Percentiles rank a stretch among this genome's conserved stretches.
phyloP scores from a whole-genome alignment of 37 sponge, comb jelly and placozoan genomes.

The Haliclona indistincta region DNA sequence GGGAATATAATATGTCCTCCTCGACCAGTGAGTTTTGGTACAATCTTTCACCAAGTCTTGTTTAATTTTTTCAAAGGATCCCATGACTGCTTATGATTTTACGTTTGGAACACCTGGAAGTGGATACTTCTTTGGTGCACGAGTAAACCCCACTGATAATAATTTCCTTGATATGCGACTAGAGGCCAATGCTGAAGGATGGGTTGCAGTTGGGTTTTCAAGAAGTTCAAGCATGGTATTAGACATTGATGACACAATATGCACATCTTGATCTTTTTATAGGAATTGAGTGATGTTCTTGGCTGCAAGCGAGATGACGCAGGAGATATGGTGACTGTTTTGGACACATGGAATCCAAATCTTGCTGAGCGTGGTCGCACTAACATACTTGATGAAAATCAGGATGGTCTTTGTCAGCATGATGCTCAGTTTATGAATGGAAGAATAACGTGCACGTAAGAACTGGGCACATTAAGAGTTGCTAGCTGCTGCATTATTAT shows the following conservation, averaged over 20 bases:
- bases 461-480: neutral
- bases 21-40: no score
- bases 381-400: neutral
- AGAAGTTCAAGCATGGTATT: conserved; percentile 29
- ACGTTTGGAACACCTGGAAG: no score
- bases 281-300: neutral
- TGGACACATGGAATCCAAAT: conserved; percentile 6
- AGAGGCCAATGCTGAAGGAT: conserved; percentile 21
- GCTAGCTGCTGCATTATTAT: no score
- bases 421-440: neutral
- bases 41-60: no score
- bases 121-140: no score
- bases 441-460: conserved; percentile 23
- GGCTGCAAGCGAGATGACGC: neutral
- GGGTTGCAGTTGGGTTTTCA: conserved; percentile 55
- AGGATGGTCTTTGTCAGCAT: conserved; percentile 7
- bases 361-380: neutral
- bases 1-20: no score
- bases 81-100: no score
- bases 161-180: conserved; percentile 45
- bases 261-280: neutral
- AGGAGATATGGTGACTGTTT: neutral
- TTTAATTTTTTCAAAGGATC: no score
- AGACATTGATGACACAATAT: no score
- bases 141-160: no score